phyloP scores from a whole-genome alignment of 1,140 invertebrate genomes.

The Oryctes rhinoceros region DNA sequence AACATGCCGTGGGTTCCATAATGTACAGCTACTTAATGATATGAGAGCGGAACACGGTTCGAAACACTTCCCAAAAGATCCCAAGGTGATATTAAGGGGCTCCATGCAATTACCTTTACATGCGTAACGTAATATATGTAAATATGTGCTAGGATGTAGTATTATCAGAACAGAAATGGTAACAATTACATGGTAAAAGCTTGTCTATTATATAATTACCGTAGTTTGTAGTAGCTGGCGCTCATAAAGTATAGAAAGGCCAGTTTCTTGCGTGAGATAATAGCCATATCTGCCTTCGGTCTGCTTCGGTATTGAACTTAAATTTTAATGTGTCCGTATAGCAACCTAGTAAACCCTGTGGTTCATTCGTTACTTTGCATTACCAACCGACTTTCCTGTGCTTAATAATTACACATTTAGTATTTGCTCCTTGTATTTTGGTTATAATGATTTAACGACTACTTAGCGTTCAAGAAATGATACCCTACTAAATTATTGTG shows the following conservation, averaged over 20 bases:
- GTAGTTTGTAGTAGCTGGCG: slow-evolving; percentile 13
- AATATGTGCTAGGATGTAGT: slow-evolving; percentile 23
- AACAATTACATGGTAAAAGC: slow-evolving; percentile 27
- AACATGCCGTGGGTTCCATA: slow-evolving; percentile 4
- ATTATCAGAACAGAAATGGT: background rate
- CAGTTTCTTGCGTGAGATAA: slow-evolving; percentile 25
- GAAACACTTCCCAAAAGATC: slow-evolving; percentile 18
- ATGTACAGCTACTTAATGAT: slow-evolving; percentile 34
- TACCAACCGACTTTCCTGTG: no score
- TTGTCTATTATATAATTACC: slow-evolving; percentile 35
- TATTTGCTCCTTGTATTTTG: no score
- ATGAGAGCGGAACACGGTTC: slow-evolving; percentile 28
- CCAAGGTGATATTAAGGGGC: slow-evolving; percentile 22
- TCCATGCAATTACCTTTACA: slow-evolving; percentile 34
- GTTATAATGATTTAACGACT: no score
- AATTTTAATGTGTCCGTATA: background rate
- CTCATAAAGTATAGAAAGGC: slow-evolving; percentile 18
- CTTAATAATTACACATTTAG: no score
- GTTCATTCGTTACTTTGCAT: no score
- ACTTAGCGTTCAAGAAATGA: no score
- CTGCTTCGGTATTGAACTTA: background rate
- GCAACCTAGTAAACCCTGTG: no score
- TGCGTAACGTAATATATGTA: slow-evolving; percentile 37
- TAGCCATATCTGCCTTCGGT: background rate
- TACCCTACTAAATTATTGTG: no score